Conservation (phyloP, 64 coral and sea anemone species). For the Hydrozoanthus tunicans region DNA sequence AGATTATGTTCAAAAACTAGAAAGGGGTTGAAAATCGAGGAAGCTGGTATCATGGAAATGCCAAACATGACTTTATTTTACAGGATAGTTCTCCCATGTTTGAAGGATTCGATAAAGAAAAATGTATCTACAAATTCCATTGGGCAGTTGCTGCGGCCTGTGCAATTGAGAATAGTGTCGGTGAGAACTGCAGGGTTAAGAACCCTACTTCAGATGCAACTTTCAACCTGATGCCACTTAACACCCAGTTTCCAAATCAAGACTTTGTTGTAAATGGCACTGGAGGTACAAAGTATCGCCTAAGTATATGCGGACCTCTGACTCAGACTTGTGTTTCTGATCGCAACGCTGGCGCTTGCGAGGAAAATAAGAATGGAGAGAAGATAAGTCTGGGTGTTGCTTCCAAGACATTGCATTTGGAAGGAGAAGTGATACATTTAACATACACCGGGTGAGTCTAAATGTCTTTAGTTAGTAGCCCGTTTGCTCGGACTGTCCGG, state of each 20-base stretch:
- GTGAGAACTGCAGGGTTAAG: slow-evolving; percentile 34
- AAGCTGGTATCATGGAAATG: neutral
- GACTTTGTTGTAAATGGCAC: slow-evolving; percentile 44
- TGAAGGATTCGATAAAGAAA: neutral
- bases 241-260: slow-evolving; percentile 26
- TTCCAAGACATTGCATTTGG: neutral
- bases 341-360: slow-evolving; percentile 7
- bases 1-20: no score
- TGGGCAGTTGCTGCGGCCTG: slow-evolving; percentile 48
- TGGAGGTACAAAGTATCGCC: neutral
- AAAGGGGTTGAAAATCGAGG: no score
- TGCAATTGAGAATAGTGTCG: slow-evolving; percentile 37
- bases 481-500: no score
- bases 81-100: slow-evolving; percentile 52
- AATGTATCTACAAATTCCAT: slow-evolving; percentile 38
- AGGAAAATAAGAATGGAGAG: neutral
- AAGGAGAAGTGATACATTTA: slow-evolving; percentile 44
- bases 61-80: neutral
- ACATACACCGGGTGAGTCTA: slow-evolving; percentile 15
- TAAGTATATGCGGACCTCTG: slow-evolving; percentile 41
- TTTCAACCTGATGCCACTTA: slow-evolving; percentile 51
- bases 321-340: slow-evolving; percentile 17
- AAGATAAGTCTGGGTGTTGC: slow-evolving; percentile 27
- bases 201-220: slow-evolving; percentile 18
- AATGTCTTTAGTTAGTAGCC: neutral